Base-by-base conservation (phyloP, 2,113 vertebrate species). In the Choloepus hoffmanni region DNA sequence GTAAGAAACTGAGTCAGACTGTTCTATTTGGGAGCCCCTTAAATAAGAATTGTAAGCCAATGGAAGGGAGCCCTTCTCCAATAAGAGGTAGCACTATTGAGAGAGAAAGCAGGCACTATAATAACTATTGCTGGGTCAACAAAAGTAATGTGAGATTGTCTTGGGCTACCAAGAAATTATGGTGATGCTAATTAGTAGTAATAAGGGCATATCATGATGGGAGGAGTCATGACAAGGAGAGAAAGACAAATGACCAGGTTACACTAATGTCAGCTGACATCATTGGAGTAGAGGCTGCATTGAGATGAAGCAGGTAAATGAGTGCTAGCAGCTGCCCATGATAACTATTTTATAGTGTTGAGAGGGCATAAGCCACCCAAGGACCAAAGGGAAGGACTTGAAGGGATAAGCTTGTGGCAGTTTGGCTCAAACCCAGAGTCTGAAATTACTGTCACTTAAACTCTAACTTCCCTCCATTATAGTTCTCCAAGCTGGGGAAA, bases 91-190 rank as follows among this genome's bases (percentile, higher is more conserved):
- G 14, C 14, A 53, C 14, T 67, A 93, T 63, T 19, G 43, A 89
- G 58, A 95, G 45, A 89, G 58, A 73, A 97, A 76, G 33, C 1
- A 33, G 6, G 12, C 13, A 92, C 21, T 82, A 72, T 88, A 87
- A 79, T 50, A 94, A 85, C 76, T 90, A 90, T 78, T 15, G 15
- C 23, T 85, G 36, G 24, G 13, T 55, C 62, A 93, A 55, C 19
- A 86, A 16, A 97, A 95, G 96, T 82, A 85, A 85, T 93, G 30
- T 74, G 73, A 94, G 40, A 89, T 70, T 65, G 2, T 96, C 33
- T 93, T 93, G 26, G 26, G 36, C 8, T 95, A 93, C 92, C 28
- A 15, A 92, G 79, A 87, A 79, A 91, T 23, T 73, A 86, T 76
- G 45, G 14, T 92, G n/a, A 87, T 24, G 13, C 19, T 86, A 95